Evolutionary conservation across 2,797 vertebrate species (phyloP).

Genomic region (Pogoniulus pusillus): DNA sequence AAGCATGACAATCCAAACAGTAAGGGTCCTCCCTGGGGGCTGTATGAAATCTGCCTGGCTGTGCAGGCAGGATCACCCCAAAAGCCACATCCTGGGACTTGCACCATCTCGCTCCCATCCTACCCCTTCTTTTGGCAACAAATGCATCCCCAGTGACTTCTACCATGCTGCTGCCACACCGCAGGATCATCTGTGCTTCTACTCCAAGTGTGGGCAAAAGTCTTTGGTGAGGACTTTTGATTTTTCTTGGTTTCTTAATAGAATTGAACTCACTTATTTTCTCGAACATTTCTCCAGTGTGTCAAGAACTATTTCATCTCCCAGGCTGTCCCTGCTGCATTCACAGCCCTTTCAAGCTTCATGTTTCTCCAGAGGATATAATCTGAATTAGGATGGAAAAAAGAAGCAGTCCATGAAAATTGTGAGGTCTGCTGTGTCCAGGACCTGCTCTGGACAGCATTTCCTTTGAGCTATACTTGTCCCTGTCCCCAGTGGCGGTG

Average conservation of each 20-base stretch:
- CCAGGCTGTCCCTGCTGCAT: not conserved
- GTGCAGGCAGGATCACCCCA: not conserved
- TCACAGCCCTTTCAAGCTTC: not conserved
- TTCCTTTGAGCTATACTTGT: accelerated
- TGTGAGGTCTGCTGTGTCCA: not conserved
- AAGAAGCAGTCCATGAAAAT: not conserved
- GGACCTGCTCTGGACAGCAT: not conserved
- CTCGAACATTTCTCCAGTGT: not conserved
- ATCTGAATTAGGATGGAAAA: not conserved
- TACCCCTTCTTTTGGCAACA: not conserved
- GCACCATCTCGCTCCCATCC: not conserved
- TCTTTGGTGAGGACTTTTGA: not conserved
- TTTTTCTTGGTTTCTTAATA: not conserved
- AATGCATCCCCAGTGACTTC: accelerated
- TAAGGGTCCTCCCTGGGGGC: not conserved
- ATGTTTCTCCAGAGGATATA: not conserved
- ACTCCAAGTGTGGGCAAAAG: not conserved
- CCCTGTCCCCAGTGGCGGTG: accelerated
- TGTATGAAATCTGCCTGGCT: not conserved
- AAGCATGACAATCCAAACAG: not conserved
- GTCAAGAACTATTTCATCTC: not conserved
- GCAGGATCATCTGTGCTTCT: not conserved
- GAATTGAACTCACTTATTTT: not conserved
- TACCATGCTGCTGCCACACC: accelerated
- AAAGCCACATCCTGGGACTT: not conserved